Percentiles rank a stretch among this genome's conserved stretches.
phyloP scores from a whole-genome alignment of 2,113 vertebrate genomes.

The Spheniscus mendiculus region DNA sequence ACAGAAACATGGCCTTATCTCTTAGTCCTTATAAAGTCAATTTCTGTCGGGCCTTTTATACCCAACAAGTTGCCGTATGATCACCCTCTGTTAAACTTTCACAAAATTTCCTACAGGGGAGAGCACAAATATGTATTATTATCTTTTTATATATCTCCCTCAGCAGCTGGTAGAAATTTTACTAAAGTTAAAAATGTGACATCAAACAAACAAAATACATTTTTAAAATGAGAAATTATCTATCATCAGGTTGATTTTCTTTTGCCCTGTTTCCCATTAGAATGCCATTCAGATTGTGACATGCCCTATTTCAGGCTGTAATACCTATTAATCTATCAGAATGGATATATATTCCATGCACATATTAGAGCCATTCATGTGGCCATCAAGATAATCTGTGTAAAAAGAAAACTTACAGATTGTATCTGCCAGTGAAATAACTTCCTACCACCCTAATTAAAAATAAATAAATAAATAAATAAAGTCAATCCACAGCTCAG shows the following conservation, averaged over 20 bases:
- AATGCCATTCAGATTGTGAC: not conserved
- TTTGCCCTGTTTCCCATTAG: not conserved
- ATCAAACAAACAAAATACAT: not conserved
- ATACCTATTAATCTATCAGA: not conserved
- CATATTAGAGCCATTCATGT: not conserved
- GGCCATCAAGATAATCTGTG: not conserved
- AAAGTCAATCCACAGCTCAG: not conserved
- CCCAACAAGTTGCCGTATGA: not conserved
- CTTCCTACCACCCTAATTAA: not conserved
- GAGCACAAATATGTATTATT: not conserved
- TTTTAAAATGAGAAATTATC: not conserved
- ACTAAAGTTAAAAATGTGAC: not conserved
- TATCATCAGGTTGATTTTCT: not conserved
- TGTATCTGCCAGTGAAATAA: not conserved
- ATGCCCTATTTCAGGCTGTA: not conserved
- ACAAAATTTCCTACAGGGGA: not conserved
- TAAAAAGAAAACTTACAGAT: not conserved
- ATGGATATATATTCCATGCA: not conserved
- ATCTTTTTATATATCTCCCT: not conserved
- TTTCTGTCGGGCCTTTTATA: not conserved
- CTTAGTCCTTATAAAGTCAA: not conserved
- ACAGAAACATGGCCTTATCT: conserved; percentile 2
- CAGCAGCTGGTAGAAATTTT: not conserved
- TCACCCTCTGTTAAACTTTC: not conserved
- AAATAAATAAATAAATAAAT: not conserved